Evolutionary conservation across 2,113 vertebrate species (phyloP).

Genomic region (Potamarius usumacintae): DNA sequence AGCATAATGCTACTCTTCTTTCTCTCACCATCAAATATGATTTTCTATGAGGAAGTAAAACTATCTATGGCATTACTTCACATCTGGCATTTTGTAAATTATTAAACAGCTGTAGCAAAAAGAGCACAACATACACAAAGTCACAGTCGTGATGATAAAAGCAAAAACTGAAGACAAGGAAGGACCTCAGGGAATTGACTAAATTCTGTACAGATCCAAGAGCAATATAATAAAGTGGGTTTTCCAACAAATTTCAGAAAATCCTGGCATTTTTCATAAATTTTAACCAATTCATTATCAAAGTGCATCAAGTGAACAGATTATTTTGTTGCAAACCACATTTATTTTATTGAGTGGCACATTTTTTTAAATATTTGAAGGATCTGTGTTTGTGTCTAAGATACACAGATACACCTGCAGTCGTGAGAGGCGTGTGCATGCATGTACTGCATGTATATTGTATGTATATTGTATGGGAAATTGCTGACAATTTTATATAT

Average conservation of each 20-base stretch:
- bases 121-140: conserved; percentile 4
- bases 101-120: conserved; percentile 56
- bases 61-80: conserved; percentile 57
- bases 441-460: not conserved
- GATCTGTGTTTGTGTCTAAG: not conserved
- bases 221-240: not conserved
- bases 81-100: conserved; percentile 63
- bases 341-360: not conserved
- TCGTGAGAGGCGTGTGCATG: not conserved
- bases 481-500: not conserved
- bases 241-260: not conserved
- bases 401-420: not conserved
- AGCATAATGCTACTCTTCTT: conserved; percentile 64
- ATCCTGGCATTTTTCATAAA: not conserved
- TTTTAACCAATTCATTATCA: not conserved
- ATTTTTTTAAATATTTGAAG: not conserved
- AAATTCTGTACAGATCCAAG: not conserved
- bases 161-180: not conserved
- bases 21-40: conserved; percentile 61
- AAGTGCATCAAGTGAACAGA: not conserved
- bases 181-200: not conserved
- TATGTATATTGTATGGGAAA: not conserved
- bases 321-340: not conserved
- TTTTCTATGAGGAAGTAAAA: conserved; percentile 52
- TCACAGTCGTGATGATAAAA: not conserved